Conservation (phyloP, 2,113 vertebrate species). For the Athene noctua region DNA sequence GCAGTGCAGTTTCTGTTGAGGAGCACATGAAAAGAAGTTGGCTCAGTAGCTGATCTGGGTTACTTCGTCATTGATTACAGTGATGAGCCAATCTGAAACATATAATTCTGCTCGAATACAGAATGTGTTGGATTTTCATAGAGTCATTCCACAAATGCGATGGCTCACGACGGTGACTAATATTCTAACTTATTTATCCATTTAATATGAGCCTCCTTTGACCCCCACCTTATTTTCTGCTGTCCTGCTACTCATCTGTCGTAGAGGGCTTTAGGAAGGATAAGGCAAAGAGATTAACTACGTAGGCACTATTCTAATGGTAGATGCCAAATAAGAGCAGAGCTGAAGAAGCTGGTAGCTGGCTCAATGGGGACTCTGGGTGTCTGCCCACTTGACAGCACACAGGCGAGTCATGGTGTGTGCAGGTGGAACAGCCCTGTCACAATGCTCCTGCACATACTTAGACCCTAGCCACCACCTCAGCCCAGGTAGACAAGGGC, state of each 20-base stretch:
- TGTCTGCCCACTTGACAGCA: not conserved
- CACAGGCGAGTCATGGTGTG: rapidly evolving
- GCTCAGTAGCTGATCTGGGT: not conserved
- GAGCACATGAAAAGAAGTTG: not conserved
- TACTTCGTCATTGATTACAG: not conserved
- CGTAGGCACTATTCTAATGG: not conserved
- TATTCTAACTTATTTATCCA: not conserved
- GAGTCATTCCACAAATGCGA: not conserved
- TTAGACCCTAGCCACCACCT: not conserved
- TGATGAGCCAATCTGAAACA: not conserved
- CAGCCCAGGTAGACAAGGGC: rapidly evolving
- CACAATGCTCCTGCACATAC: rapidly evolving
- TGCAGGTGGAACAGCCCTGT: not conserved
- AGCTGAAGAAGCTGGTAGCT: not conserved
- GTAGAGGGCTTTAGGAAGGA: not conserved
- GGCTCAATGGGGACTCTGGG: not conserved
- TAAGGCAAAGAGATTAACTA: not conserved
- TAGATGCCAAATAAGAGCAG: not conserved
- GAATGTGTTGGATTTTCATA: not conserved
- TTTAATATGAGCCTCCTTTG: not conserved
- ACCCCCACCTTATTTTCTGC: not conserved
- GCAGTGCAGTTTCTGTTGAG: not conserved
- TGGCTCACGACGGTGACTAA: not conserved
- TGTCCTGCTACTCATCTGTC: not conserved
- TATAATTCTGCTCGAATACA: not conserved